phyloP scores from a whole-genome alignment of 2,888 invertebrate species.

The Xylocampa areola region DNA sequence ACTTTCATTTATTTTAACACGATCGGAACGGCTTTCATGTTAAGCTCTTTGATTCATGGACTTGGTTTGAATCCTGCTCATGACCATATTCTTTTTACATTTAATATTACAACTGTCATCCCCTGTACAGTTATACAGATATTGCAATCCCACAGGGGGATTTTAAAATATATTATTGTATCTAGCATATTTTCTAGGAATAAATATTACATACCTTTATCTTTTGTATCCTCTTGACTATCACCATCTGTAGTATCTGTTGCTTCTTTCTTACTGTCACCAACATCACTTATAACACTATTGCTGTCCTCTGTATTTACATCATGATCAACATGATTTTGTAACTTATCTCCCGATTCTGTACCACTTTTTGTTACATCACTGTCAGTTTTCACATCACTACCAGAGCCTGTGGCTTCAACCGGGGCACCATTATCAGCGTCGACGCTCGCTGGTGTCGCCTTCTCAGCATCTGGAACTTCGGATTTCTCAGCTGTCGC shows the following conservation, averaged over 20 bases:
- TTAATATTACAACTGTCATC: too few relatives aligned
- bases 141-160: too few relatives aligned
- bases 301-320: conserved; percentile 66
- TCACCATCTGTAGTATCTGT: conserved; percentile 57
- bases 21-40: too few relatives aligned
- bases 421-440: conserved; percentile 4
- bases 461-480: conserved; percentile 17
- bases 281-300: conserved; percentile 63
- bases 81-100: too few relatives aligned
- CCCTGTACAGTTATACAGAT: too few relatives aligned
- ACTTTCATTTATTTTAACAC: too few relatives aligned
- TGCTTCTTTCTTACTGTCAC: conserved; percentile 52
- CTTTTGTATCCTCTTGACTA: conserved; percentile 54
- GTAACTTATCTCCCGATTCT: conserved; percentile 62
- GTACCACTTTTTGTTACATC: conserved; percentile 45
- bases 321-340: conserved; percentile 79
- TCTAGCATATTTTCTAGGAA: too few relatives aligned
- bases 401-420: conserved; percentile 15
- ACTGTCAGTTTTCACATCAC: conserved; percentile 50
- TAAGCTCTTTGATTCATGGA: too few relatives aligned
- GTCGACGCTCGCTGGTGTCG: neutral
- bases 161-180: too few relatives aligned
- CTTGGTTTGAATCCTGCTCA: too few relatives aligned
- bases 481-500: conserved; percentile 35
- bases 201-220: conserved; percentile 59